Evolutionary conservation across 2,888 invertebrate genomes (phyloP).

Genomic region (Colletes collaris): DNA sequence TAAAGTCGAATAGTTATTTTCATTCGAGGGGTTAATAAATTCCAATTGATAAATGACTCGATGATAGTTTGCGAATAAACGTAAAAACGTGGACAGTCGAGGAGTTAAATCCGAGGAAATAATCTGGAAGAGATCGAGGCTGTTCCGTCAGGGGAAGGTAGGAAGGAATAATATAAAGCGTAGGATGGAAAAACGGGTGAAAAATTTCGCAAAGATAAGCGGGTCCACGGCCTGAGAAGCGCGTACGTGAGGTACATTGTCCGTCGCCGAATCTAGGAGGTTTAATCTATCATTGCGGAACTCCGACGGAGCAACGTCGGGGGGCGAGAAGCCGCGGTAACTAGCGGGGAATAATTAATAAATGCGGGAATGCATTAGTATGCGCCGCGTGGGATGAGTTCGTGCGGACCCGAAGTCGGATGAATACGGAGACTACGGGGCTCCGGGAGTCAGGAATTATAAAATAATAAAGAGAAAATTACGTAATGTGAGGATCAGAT

Average conservation of each 20-base stretch:
- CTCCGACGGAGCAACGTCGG: constrained; percentile 39
- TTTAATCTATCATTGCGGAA: constrained; percentile 67
- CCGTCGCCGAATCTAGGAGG: constrained; percentile 58
- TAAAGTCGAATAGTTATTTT: too few species aligned
- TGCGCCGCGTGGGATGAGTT: constrained; percentile 73
- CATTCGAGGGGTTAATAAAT: too few species aligned
- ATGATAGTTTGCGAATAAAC: too few species aligned
- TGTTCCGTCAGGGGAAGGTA: too few species aligned
- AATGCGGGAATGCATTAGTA: constrained; percentile 79
- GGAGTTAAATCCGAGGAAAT: neutral
- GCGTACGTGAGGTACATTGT: constrained; percentile 52
- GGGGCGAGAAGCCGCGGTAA: constrained; percentile 70
- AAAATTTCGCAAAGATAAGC: constrained; percentile 48
- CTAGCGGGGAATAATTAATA: constrained; percentile 78
- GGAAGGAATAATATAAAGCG: constrained; percentile 5
- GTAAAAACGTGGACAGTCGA: too few species aligned
- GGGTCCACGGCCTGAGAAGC: neutral
- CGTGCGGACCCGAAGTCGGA: constrained; percentile 63
- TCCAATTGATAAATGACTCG: too few species aligned
- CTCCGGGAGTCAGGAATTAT: constrained; percentile 72
- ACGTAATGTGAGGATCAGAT: constrained; percentile 80
- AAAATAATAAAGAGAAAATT: constrained; percentile 82
- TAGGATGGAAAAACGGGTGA: constrained; percentile 15
- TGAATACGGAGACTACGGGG: constrained; percentile 52
- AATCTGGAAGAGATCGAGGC: neutral